Evolutionary conservation across 2,797 vertebrate species (phyloP), one percentile per base, ranked within the genome.

Genomic region (Pampus argenteus): DNA sequence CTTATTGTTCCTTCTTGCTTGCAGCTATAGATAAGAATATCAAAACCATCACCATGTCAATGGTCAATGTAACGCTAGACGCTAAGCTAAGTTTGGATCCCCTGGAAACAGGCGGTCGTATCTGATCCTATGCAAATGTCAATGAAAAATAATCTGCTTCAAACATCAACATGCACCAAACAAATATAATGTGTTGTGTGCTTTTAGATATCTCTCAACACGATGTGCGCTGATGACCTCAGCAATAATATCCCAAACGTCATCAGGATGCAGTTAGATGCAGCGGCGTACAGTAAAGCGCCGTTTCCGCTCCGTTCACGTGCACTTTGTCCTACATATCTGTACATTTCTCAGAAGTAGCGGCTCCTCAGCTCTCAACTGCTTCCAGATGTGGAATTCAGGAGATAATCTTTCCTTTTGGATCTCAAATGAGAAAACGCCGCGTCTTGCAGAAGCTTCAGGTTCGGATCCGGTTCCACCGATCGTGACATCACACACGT

Each of bases 291-390:
- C 63, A 78, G 51, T 50, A 22, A 74, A 45, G 55, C 52, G 18
- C 57, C 34, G 9, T 11, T 68, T 76, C 65, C 56, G 34, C 26
- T 60, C 50, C 10, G 17, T 66, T 73, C 79, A 83, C 45, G 82
- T 90, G 85, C 89, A 89, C 85, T 90, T 89, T 89, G 86, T 91
- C 89, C 89, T 82, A 89, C 86, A 88, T 92, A 85, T 89, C 85
- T 90, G 85, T 87, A 77, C 80, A 88, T 87, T 91, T 90, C 79
- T 88, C 67, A 75, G 76, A 76, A 88, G 84, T 87, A 74, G 79
- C 57, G 29, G 71, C 72, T 81, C 70, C 49, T 54, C 52, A 3
- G 59, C 17, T 47, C 71, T 83, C 79, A 89, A 92, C 73, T 78
- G 74, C 69, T 90, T 87, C 90, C 91, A 92, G 88, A 91, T 92